Evolutionary conservation across 2,888 invertebrate species (phyloP).

Genomic region (Andrena flavipes): DNA sequence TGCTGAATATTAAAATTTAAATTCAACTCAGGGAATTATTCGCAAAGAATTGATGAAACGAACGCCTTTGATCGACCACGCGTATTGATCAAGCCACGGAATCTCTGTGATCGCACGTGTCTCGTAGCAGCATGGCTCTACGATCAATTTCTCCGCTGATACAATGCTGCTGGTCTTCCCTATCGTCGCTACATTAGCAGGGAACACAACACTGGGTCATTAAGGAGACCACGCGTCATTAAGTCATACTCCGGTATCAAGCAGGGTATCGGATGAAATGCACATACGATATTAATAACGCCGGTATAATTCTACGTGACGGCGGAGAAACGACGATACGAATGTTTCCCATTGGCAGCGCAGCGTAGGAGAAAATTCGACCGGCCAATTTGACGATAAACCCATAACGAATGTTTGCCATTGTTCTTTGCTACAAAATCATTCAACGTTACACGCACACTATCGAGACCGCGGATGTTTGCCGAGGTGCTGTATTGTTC

Average conservation of each 20-base stretch:
- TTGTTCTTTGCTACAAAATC: too few species aligned
- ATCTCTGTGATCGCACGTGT: slow-evolving; percentile 27
- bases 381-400: background rate
- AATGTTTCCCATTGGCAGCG: background rate
- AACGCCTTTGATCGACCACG: background rate
- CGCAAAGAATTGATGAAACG: background rate
- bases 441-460: too few species aligned
- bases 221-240: slow-evolving; percentile 63
- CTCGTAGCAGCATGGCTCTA: slow-evolving; percentile 38
- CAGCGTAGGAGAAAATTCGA: background rate
- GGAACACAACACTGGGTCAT: slow-evolving; percentile 63
- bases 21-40: too few species aligned
- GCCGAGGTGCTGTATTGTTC: too few species aligned
- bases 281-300: slow-evolving; percentile 56
- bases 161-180: slow-evolving; percentile 51
- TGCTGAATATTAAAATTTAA: too few species aligned
- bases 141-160: slow-evolving; percentile 58
- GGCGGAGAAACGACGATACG: background rate
- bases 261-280: slow-evolving; percentile 49
- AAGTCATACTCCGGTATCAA: slow-evolving; percentile 54
- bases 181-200: slow-evolving; percentile 50
- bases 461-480: too few species aligned
- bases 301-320: slow-evolving; percentile 31
- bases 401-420: background rate
- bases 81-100: slow-evolving; percentile 18